Evolutionary conservation across 1,140 invertebrate species (phyloP), one percentile per base, ranked within the genome.

Genomic region (Propsilocerus akamusi): DNA sequence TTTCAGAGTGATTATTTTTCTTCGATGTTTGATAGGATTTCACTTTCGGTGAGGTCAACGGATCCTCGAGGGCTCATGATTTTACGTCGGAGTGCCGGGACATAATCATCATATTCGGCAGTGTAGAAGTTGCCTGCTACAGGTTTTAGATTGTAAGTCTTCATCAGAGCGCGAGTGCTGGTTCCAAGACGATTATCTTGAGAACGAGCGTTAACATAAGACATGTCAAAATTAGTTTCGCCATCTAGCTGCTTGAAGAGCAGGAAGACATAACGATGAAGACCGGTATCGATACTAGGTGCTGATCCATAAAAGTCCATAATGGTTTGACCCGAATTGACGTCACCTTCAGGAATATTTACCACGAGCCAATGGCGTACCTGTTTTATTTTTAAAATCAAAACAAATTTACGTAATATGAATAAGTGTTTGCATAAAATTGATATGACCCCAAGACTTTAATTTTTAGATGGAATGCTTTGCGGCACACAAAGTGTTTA

Each of bases 181-280:
- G 66, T 67, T 1, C 50, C 52, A 17, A 53, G 46, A 47, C 66
- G 56, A 28, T 54, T 50, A 26, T 54, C 34, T 17, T 60, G 68
- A 50, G 62, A 63, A 25, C 55, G 54, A 30, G 47, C 17, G 4
- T 22, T 22, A 23, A 47, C 59, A 51, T 69, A 67, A 5, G 53
- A 57, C 14, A 41, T 20, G 11, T 41, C 34, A 41, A 41, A 41
- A 10, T 20, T 17, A 20, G 17, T 20, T 66, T 8, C 22, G 5
- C 67, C 69, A 4, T 61, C 57, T 54, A 1, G 8, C 25, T 81
- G 79, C 59, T 77, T 69, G 59, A 69, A 82, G 5, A 78, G 65
- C 12, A 81, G 53, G 51, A 75, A 76, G 2, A 81, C 70, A 61
- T 83, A 83, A 22, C 80, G 68, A 61, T 82, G 80, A 11, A 78